These are phyloP conservation scores for Nyctibius bracteatus DNA, from an alignment of 2,113 vertebrate genomes.

Conservation along the genomic window DNA sequence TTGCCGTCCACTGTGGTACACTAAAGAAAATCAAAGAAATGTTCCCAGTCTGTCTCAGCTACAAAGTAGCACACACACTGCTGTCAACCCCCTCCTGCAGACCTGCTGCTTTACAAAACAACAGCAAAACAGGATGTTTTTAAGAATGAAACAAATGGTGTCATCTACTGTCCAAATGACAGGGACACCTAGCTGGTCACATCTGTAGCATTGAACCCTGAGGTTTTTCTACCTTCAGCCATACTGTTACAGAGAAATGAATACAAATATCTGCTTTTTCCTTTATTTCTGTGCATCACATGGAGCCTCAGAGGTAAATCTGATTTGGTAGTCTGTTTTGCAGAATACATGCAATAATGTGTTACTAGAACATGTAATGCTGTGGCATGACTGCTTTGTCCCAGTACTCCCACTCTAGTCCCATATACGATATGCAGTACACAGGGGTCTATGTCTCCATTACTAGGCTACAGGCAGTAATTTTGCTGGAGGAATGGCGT, in stretches of 20 bases:
- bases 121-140: neutral
- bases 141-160: conserved; percentile 14
- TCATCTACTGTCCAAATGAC: conserved; percentile 31
- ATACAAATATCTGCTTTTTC: neutral
- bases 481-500: neutral
- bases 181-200: rapidly evolving
- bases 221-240: neutral
- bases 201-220: rapidly evolving
- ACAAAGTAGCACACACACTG: neutral
- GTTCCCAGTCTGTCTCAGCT: neutral
- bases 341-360: neutral
- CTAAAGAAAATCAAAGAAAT: neutral
- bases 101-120: neutral
- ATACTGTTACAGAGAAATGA: rapidly evolving
- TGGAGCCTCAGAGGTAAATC: neutral
- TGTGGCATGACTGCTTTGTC: neutral
- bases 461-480: neutral
- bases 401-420: neutral
- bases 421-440: neutral
- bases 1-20: rapidly evolving
- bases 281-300: neutral
- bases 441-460: neutral
- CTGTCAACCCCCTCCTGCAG: neutral
- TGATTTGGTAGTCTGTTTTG: neutral
- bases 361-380: neutral